A percentile compares a stretch with the other conserved stretches of the same genome.
These are phyloP conservation scores for Scomber colias DNA, from an alignment of 2,113 vertebrate genomes.

Conservation along the genomic window DNA sequence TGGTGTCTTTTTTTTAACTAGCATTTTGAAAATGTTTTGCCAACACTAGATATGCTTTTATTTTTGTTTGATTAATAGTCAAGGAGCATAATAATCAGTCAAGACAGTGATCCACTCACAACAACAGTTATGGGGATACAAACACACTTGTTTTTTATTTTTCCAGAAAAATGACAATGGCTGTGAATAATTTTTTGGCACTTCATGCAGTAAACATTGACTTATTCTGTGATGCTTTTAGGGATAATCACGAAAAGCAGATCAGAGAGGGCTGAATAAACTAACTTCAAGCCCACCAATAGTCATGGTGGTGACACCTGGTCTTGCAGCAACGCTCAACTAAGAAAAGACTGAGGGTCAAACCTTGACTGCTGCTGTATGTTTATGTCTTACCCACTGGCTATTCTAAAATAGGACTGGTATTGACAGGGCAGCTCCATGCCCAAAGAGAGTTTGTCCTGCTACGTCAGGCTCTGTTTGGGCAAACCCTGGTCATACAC, in stretches of 20 bases:
- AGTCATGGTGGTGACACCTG: slow-evolving; percentile 40
- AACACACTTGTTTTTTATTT: slow-evolving; percentile 33
- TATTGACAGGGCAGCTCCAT: slow-evolving; percentile 36
- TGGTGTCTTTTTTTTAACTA: slow-evolving; percentile 65
- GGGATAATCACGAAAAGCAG: slow-evolving; percentile 17
- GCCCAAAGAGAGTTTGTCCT: slow-evolving; percentile 55
- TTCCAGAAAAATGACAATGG: slow-evolving; percentile 38
- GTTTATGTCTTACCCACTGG: slow-evolving; percentile 71
- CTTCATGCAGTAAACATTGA: slow-evolving; percentile 67
- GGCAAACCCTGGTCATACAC: slow-evolving; percentile 48
- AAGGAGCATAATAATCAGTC: slow-evolving; percentile 43
- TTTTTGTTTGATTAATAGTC: slow-evolving; percentile 57
- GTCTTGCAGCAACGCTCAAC: slow-evolving; percentile 30
- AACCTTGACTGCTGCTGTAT: slow-evolving; percentile 53
- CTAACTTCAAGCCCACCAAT: slow-evolving; percentile 21
- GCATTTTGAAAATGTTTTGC: slow-evolving; percentile 71
- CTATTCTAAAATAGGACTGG: slow-evolving; percentile 65
- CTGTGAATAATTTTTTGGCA: slow-evolving; percentile 63
- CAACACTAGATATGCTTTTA: slow-evolving; percentile 75
- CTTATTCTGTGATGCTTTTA: slow-evolving; percentile 39
- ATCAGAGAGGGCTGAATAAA: slow-evolving; percentile 30
- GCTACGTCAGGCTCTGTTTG: slow-evolving; percentile 47
- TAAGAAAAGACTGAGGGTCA: slow-evolving; percentile 55
- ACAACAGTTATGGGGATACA: slow-evolving; percentile 36
- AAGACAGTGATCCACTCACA: slow-evolving; percentile 41